Evolutionary conservation across 1,140 invertebrate species (phyloP), one percentile per base, ranked within the genome.

Genomic region (Brachionus rubens): DNA sequence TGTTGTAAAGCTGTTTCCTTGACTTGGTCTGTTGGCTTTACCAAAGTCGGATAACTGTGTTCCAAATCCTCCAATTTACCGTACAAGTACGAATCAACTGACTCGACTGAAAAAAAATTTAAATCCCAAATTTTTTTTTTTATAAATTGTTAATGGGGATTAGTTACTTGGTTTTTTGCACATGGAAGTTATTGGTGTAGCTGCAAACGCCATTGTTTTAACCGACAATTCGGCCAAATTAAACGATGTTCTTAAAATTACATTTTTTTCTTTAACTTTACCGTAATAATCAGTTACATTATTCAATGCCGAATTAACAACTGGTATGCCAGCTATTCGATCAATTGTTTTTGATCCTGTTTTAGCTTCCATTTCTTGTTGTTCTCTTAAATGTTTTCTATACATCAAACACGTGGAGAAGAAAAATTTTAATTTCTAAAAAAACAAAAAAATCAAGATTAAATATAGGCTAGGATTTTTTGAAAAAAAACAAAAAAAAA

Each of bases 321-420:
- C 59, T 26, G 59, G 59, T 26, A 65, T 65, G 19, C 43, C 59
- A 12, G 59, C 36, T 9, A 65, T 43, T 19, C 40, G 36, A 41
- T 65, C 59, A 24, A 65, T 65, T 16, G 59, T 65, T 24, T 65
- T 65, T 2, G 26, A 21, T 24, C 59, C 59, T 46, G 59, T 43
- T 65, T 65, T 65, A 9, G 36, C 41, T 41, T 43, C 59, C 40
- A 65, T 43, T 65, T 41, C 33, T 65, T 65, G 40, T 65, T 65
- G n/a, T 41, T 65, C 59, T 65, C 59, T 65, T 24, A 65, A 65
- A 43, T 65, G 59, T 24, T 65, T 65, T 65, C 59, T 65, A 43
- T 65, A 65, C 59, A 65, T 65, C 43, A 65, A 24, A 65, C 33
- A 65, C 40, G 33, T 65, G 33, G 16, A 3, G 43, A 65, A 36